Evolutionary conservation across 2,888 invertebrate species (phyloP).

Genomic region (Sphaerophoria rueppellii): DNA sequence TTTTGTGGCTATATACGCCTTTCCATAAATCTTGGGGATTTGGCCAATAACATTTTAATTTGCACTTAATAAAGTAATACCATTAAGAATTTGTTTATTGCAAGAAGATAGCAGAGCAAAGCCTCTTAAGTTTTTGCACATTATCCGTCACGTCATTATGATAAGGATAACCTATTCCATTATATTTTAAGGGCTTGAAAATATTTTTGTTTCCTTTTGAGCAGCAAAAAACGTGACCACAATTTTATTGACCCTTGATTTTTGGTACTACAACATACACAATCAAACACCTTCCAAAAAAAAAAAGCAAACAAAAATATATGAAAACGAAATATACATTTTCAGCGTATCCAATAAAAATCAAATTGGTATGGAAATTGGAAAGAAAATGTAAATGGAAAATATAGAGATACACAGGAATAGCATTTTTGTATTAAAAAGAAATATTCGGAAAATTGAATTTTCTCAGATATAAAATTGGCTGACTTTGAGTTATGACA

Average conservation of each 20-base stretch:
- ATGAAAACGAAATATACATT: background rate
- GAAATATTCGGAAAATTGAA: constrained; percentile 53
- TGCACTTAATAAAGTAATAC: constrained; percentile 60
- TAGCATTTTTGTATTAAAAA: constrained; percentile 39
- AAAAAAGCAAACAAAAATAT: background rate
- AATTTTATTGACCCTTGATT: constrained; percentile 40
- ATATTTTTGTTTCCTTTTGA: constrained; percentile 23
- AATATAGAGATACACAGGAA: constrained; percentile 26
- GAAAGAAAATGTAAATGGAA: constrained; percentile 23
- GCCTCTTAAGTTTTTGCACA: constrained; percentile 56
- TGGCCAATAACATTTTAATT: constrained; percentile 56
- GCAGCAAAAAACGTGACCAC: constrained; percentile 44
- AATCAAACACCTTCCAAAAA: constrained; percentile 7
- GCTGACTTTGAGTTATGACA: constrained; percentile 25
- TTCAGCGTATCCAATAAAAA: constrained; percentile 1
- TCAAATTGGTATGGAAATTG: constrained; percentile 30
- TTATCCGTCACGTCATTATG: constrained; percentile 57
- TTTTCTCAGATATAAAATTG: constrained; percentile 23
- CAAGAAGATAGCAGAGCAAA: constrained; percentile 48
- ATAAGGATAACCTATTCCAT: constrained; percentile 57
- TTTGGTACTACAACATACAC: background rate
- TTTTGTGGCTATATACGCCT: constrained; percentile 36
- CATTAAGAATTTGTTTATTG: constrained; percentile 57
- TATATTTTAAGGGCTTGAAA: constrained; percentile 40
- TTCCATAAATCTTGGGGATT: constrained; percentile 30